Evolutionary conservation across 1,140 invertebrate species (phyloP).

Genomic region (Lordiphosa clarofinis): DNA sequence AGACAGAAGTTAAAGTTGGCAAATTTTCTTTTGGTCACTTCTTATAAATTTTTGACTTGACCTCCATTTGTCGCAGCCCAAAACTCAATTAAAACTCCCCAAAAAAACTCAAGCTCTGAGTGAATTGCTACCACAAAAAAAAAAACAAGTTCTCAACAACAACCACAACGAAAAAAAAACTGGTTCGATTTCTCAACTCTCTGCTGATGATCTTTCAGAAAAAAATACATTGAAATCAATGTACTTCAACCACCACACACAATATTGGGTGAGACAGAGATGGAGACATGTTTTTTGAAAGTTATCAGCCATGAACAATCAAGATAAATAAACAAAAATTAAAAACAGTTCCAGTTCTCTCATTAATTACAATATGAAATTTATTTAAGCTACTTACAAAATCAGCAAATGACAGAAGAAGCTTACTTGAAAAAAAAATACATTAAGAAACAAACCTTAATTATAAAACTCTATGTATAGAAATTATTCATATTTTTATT

Average conservation of each 20-base stretch:
- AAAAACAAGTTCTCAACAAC: constrained; percentile 58
- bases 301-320: constrained; percentile 43
- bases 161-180: constrained; percentile 25
- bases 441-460: too few species aligned
- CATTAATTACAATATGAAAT: constrained; percentile 29
- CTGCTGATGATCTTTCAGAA: constrained; percentile 26
- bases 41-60: constrained; percentile 38
- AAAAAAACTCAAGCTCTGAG: constrained; percentile 22
- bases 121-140: constrained; percentile 16
- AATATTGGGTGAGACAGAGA: constrained; percentile 8
- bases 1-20: constrained; percentile 15
- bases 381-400: constrained; percentile 2
- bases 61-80: constrained; percentile 50
- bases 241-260: constrained; percentile 12
- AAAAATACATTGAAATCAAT: constrained; percentile 39
- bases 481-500: too few species aligned
- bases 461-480: too few species aligned
- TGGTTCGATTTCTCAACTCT: constrained; percentile 58
- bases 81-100: constrained; percentile 62
- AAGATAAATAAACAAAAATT: constrained; percentile 3
- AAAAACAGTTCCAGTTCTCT: constrained; percentile 23
- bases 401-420: too few species aligned
- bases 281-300: constrained; percentile 30
- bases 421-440: too few species aligned
- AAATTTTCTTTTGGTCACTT: constrained; percentile 52